A percentile compares a stretch with the other conserved stretches of the same genome.
phyloP scores from a whole-genome alignment of 2,888 invertebrate species.

The Apocheima hispidaria region DNA sequence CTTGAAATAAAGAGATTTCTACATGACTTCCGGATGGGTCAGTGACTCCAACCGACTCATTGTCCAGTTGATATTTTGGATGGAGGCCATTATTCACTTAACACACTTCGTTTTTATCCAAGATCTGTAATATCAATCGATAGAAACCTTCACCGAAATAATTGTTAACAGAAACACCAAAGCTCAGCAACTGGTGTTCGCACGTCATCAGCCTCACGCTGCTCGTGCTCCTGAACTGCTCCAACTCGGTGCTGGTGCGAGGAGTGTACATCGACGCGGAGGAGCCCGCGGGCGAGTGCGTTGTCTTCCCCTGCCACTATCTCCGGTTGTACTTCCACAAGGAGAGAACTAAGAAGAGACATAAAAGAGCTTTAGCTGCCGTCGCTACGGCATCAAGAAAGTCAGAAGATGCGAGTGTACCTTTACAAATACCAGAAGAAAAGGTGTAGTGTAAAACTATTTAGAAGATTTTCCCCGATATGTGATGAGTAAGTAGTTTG shows the following conservation, averaged over 20 bases:
- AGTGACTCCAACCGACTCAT: too few species aligned
- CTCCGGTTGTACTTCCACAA: conserved; percentile 91
- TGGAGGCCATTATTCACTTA: too few species aligned
- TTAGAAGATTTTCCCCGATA: conserved; percentile 2
- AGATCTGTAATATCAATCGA: too few species aligned
- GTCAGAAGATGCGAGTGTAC: conserved; percentile 71
- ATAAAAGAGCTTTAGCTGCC: conserved; percentile 68
- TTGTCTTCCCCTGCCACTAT: conserved; percentile 94
- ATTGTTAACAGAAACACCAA: conserved; percentile 86
- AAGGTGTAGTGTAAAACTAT: conserved; percentile 64
- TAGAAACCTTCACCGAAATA: conserved; percentile 3
- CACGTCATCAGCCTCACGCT: conserved; percentile 91
- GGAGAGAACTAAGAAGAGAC: conserved; percentile 87
- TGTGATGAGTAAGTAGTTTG: conserved; percentile 9
- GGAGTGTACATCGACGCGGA: conserved; percentile 96
- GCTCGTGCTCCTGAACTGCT: conserved; percentile 92
- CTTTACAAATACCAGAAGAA: conserved; percentile 74
- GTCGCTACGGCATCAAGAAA: conserved; percentile 65
- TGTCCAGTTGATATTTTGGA: too few species aligned
- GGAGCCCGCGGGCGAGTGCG: conserved; percentile 93
- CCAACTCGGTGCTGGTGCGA: conserved; percentile 94
- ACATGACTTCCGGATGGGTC: too few species aligned
- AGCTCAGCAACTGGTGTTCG: conserved; percentile 93
- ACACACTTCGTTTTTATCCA: too few species aligned
- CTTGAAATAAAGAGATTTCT: too few species aligned